Evolutionary conservation across 2,888 invertebrate species (phyloP), one percentile per base, ranked within the genome.

Genomic region (Cecidostiba fungosa): DNA sequence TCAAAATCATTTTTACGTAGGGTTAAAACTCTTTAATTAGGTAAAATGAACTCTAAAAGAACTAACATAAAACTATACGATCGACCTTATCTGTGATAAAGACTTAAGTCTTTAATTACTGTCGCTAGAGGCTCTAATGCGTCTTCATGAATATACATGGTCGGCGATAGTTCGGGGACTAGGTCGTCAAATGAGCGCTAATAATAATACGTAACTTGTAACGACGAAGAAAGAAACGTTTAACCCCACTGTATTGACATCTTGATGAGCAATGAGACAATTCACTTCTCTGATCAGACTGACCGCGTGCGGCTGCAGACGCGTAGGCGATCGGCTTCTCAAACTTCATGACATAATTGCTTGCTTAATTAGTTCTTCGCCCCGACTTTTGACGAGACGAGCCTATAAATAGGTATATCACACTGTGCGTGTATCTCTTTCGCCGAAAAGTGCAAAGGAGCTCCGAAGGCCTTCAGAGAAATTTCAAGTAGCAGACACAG

Each of bases 201-300:
- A 6, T 50, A 78, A n/a, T 47, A 78, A 83, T 83, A 72, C 79
- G 80, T 54, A 77, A 54, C 36, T 62, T 50, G 69, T 79, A 83
- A 77, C 70, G 32, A 26, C 32, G n/a, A 66, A 85, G 89, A 89
- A 90, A 88, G 88, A 89, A 90, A 89, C 89, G 89, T 87, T 93
- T 92, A 91, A 93, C 92, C 92, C 84, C 89, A 82, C 87, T 87
- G 85, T 90, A 91, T 92, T 91, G 91, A 90, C 91, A 88, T 90
- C 88, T 92, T 91, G 90, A 91, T 90, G 89, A 89, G 88, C 87
- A 89, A 89, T 89, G 89, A 89, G 89, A 90, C 89, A 87, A 90
- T 89, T 88, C 82, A 83, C 84, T 80, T 69, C 79, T 85, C 84
- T 86, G 85, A 85, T 87, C 84, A 84, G 81, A 36, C 81, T 81